phyloP scores from a whole-genome alignment of 2,888 invertebrate genomes.

The Ischnura elegans region DNA sequence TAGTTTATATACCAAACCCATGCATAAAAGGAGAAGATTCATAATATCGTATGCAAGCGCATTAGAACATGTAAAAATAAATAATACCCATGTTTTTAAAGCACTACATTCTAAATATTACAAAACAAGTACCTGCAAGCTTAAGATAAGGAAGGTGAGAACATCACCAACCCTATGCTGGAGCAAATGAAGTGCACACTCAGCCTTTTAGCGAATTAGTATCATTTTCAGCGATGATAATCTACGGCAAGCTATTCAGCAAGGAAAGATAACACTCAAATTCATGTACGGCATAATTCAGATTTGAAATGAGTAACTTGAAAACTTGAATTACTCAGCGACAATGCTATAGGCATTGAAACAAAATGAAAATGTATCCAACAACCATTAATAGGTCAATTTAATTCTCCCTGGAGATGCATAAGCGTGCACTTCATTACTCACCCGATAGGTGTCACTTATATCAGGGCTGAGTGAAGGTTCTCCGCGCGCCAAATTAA shows the following conservation, averaged over 20 bases:
- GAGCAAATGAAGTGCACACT: not conserved
- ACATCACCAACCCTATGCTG: not conserved
- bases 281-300: not conserved
- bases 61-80: not conserved
- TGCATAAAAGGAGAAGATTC: not conserved
- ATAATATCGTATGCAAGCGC: not conserved
- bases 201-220: not conserved
- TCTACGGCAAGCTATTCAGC: not conserved
- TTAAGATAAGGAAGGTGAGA: not conserved
- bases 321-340: not conserved
- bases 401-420: constrained; percentile 17
- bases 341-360: not conserved
- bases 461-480: constrained; percentile 65
- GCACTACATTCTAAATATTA: not conserved
- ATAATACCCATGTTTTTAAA: not conserved
- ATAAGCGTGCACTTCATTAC: constrained; percentile 61
- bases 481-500: constrained; percentile 53
- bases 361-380: not conserved
- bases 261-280: not conserved
- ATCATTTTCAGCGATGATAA: not conserved
- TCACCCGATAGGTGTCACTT: constrained; percentile 63
- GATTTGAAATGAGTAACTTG: not conserved
- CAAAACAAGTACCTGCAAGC: not conserved
- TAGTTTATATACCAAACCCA: not conserved
- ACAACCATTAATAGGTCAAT: not conserved